phyloP scores from a whole-genome alignment of 2,113 vertebrate species.

The Tachycineta bicolor region DNA sequence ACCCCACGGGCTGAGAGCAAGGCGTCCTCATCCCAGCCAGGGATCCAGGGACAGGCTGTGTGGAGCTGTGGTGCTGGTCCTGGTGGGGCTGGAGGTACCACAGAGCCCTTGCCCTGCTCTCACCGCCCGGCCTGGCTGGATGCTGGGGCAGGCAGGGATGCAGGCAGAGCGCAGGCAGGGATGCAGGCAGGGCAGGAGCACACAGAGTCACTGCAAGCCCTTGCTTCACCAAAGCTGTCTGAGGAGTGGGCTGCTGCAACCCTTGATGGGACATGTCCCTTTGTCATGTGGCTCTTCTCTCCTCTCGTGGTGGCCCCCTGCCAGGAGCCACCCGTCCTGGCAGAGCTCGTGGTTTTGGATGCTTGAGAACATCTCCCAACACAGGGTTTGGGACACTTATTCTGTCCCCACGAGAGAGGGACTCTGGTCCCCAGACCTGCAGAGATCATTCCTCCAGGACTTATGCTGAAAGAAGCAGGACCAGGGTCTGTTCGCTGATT shows the following conservation, averaged over 20 bases:
- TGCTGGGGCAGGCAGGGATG: neutral
- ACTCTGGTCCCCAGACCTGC: accelerated
- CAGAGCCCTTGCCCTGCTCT: neutral
- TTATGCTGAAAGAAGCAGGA: neutral
- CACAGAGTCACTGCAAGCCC: neutral
- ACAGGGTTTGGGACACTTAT: neutral
- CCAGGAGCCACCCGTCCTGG: accelerated
- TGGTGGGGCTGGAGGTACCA: neutral
- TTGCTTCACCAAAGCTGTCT: neutral
- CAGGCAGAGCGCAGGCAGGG: neutral
- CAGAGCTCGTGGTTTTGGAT: neutral
- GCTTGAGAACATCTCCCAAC: neutral
- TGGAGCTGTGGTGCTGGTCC: neutral
- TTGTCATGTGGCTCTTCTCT: neutral
- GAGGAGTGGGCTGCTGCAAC: neutral
- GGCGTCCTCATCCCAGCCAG: neutral
- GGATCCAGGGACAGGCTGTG: neutral
- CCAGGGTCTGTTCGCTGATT: neutral
- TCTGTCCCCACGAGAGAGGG: neutral
- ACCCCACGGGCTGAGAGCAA: accelerated
- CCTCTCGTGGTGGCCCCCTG: neutral
- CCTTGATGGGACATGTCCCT: accelerated
- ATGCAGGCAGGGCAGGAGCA: neutral
- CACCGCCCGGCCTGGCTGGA: neutral
- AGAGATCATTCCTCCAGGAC: neutral